Evolutionary conservation across 2,888 invertebrate genomes (phyloP), one percentile per base, ranked within the genome.

Genomic region (Amphipyra tragopoginis): DNA sequence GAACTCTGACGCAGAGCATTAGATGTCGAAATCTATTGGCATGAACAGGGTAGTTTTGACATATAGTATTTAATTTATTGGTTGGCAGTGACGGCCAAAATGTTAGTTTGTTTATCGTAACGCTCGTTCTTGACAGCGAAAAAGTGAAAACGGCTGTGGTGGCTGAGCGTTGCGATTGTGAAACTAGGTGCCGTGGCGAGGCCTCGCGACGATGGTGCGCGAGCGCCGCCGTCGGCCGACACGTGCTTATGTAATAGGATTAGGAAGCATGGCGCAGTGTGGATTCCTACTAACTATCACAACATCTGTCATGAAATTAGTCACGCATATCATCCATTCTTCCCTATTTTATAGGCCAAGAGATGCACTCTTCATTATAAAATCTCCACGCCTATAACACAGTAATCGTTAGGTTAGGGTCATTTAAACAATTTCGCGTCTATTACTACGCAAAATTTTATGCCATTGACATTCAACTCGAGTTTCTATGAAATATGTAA

Each of bases 111-210:
- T 94, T 94, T 94, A 93, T 93, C 93, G 92, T 89, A 91, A 85
- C 86, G 86, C 84, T 92, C 93, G 94, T 92, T 93, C 94, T 94
- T 94, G 94, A 94, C 94, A 94, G 93, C 93, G 93, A 94, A 94
- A 94, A 94, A 94, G 94, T 94, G 94, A 94, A 94, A 94, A 94
- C 94, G 92, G 88, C 87, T 88, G 86, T 87, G 87, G 91, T 90
- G 90, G 90, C 88, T 91, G 91, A 84, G 83, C 77, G 80, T 55
- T 61, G 79, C 84, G 85, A 89, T 94, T 94, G 93, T 90, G 94
- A 93, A 93, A 94, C 90, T 89, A 86, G 87, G 88, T 88, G 88
- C 79, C 82, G 85, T 80, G 83, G 88, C 87, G 84, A 81, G 85
- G 86, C 83, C 86, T 79, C 84, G 81, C 81, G 80, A 58, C 87